phyloP scores from a whole-genome alignment of 2,888 invertebrate species.

The Aporophyla lueneburgensis region DNA sequence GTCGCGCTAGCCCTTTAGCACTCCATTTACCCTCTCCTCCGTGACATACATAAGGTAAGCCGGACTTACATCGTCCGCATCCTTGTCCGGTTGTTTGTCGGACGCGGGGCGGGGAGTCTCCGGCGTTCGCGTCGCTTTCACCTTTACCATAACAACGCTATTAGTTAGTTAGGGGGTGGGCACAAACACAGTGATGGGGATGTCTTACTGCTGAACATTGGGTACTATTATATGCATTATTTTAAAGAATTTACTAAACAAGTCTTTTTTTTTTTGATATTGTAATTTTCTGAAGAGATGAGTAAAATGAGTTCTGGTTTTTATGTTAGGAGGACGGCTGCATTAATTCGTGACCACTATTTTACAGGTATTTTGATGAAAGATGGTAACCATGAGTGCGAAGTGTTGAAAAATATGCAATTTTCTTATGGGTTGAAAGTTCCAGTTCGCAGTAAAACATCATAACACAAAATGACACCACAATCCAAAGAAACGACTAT shows the following conservation, averaged over 20 bases:
- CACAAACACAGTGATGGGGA: constrained; percentile 19
- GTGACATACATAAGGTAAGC: constrained; percentile 16
- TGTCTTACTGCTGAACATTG: constrained; percentile 43
- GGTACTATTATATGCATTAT: neutral
- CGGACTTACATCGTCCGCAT: constrained; percentile 79
- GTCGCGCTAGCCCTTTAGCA: neutral
- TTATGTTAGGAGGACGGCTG: too few relatives aligned
- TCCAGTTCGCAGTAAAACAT: constrained; percentile 35
- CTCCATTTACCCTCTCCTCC: constrained; percentile 27
- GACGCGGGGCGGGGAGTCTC: constrained; percentile 89
- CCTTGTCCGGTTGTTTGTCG: constrained; percentile 77
- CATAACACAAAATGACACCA: constrained; percentile 40
- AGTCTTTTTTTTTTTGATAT: too few relatives aligned
- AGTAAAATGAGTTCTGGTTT: too few relatives aligned
- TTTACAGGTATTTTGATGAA: too few relatives aligned
- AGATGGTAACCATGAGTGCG: too few relatives aligned
- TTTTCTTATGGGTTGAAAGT: too few relatives aligned
- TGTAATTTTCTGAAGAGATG: too few relatives aligned
- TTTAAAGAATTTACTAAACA: too few relatives aligned
- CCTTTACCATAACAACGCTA: constrained; percentile 75
- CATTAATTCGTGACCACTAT: too few relatives aligned
- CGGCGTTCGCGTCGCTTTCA: constrained; percentile 87
- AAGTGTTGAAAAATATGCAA: too few relatives aligned
- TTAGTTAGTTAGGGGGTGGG: constrained; percentile 56
- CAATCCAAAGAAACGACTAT: constrained; percentile 17